Evolutionary conservation across 2,113 vertebrate genomes (phyloP), one percentile per base, ranked within the genome.

Genomic region (Entosphenus tridentatus): DNA sequence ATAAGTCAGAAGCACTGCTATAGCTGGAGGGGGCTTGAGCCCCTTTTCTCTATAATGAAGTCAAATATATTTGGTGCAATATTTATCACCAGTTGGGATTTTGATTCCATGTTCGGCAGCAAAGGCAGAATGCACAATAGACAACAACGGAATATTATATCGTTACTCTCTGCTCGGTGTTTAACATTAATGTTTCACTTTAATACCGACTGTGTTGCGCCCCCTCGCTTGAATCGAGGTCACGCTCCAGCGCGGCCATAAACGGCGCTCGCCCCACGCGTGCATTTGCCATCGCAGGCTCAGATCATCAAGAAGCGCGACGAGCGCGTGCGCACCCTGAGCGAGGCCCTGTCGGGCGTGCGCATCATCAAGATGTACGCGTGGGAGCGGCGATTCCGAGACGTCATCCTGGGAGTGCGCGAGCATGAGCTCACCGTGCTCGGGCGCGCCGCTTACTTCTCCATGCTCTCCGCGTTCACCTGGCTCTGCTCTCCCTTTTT

Each of bases 311-410:
- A 80, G 67, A 72, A 80, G 2, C 73, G 81, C 17, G 79, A 73
- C 75, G 80, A 83, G 77, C 79, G 80, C 16, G 73, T 83, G 71
- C 75, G 77, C 59, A 77, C 77, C 74, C 81, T 80, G 75, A 81
- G 81, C 75, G 77, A 82, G 78, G 75, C 56, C 10, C 55, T 73
- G 17, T 59, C 62, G 14, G 65, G 9, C 70, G 8, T 72, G 59
- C 69, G 81, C 81, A 77, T 79, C 8, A 73, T 82, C 39, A 81
- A 81, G 72, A 74, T 82, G 72, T 77, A 80, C 67, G 75, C 77
- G 3, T 83, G 79, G 79, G 78, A 82, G 67, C 72, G 75, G 59
- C 77, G 74, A 3, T 82, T 79, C 73, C 77, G 76, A 70, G 76
- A 71, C 67, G 82, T 80, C 69, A 73, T 83, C 55, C 58, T 67